These are phyloP conservation scores for Diacarnus erythraeanus DNA, from an alignment of 37 sponge, comb jelly and placozoan genomes.

Conservation along the genomic window DNA sequence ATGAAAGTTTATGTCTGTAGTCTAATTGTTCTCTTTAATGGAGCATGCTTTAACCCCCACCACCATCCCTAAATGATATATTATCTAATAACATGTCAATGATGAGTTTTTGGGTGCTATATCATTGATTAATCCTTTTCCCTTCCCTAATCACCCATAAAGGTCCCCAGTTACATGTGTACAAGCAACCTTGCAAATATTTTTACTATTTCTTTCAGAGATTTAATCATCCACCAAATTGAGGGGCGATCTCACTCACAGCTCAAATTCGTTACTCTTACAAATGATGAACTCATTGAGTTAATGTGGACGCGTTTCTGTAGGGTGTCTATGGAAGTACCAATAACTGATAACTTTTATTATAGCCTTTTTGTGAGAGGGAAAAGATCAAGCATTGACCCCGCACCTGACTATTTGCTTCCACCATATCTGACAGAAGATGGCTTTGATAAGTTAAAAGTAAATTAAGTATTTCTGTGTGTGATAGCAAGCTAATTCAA, in stretches of 20 bases:
- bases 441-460: slow-evolving; percentile 39
- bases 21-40: too few species aligned
- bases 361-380: slow-evolving; percentile 43
- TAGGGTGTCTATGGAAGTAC: slow-evolving; percentile 18
- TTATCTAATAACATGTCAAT: too few species aligned
- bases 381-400: slow-evolving; percentile 5
- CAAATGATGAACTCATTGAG: not conserved
- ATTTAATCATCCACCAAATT: not conserved
- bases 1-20: too few species aligned
- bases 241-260: not conserved
- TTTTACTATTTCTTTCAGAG: not conserved
- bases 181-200: too few species aligned
- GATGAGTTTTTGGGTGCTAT: too few species aligned
- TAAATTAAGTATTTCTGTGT: too few species aligned
- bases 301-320: slow-evolving; percentile 21
- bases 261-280: not conserved
- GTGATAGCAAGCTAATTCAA: too few species aligned
- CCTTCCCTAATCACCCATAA: too few species aligned
- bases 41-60: too few species aligned
- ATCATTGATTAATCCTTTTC: too few species aligned
- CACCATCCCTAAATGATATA: too few species aligned
- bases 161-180: too few species aligned
- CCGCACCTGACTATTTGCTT: slow-evolving; percentile 10
- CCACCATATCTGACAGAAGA: slow-evolving; percentile 41
- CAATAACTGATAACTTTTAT: slow-evolving; percentile 56